These are phyloP conservation scores for Synanthedon myopaeformis DNA, from an alignment of 2,888 invertebrate species.

Conservation along the genomic window DNA sequence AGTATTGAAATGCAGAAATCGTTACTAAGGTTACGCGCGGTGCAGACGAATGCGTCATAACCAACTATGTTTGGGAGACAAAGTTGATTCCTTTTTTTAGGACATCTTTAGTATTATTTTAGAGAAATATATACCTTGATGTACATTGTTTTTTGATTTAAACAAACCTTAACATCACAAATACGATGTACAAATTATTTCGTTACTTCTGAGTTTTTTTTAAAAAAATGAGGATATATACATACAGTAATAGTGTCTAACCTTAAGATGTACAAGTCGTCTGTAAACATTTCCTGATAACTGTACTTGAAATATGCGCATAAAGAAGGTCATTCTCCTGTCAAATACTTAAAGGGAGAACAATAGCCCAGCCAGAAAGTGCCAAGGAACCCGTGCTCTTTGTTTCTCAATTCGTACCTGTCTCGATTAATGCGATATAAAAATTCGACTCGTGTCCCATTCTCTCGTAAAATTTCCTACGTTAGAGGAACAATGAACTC, in stretches of 20 bases:
- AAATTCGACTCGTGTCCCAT: constrained; percentile 53
- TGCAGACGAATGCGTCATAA: constrained; percentile 22
- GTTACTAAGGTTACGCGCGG: constrained; percentile 57
- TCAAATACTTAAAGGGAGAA: constrained; percentile 29
- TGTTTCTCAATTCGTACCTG: constrained; percentile 39
- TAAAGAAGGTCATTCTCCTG: constrained; percentile 56
- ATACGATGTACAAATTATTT: constrained; percentile 13
- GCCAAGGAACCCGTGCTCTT: constrained; percentile 41
- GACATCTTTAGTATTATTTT: constrained; percentile 1
- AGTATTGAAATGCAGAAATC: constrained; percentile 59
- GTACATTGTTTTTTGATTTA: constrained; percentile 14
- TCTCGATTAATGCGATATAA: constrained; percentile 51
- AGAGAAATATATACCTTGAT: constrained; percentile 23
- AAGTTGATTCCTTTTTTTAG: no score
- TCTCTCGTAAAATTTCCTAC: constrained; percentile 57
- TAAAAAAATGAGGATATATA: no score
- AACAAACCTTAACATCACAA: constrained; percentile 14
- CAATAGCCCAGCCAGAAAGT: constrained; percentile 53
- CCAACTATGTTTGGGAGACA: no score
- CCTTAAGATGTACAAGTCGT: no score
- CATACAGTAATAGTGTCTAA: no score
- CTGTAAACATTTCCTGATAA: no score
- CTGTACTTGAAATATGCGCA: constrained; percentile 23
- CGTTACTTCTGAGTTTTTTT: constrained; percentile 27
- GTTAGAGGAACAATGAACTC: constrained; percentile 53